Evolutionary conservation across 2,888 invertebrate species (phyloP), one percentile per base, ranked within the genome.

Genomic region (Drosophila fungiperda): DNA sequence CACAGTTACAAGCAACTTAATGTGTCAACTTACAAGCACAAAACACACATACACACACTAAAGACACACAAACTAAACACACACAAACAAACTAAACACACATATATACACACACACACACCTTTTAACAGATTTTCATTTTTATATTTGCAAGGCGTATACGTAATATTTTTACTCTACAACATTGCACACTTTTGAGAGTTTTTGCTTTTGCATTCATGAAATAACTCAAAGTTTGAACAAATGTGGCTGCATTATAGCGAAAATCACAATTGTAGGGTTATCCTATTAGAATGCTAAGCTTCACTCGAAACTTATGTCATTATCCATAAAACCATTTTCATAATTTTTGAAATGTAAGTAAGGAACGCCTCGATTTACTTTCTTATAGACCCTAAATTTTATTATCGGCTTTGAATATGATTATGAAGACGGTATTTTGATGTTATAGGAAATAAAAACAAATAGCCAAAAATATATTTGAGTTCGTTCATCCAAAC

Each of bases 111-210:
- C 20, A 1, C 3, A n/a, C n/a, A 49, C 26, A 40, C 3, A n/a
- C 26, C 9, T 52, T 67, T 26, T 4, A 48, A 53, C 45, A 26
- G 32, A 29, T 68, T 65, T 49, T 63, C 23, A 57, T 53, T 66
- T 74, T 26, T 36, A 32, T 53, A 48, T 17, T 38, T 33, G 20
- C 35, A 52, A n/a, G 23, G 63, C 53, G 62, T 68, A 61, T 52
- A 33, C 57, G 42, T n/a, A 62, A 49, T 20, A 48, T 68, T 17
- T 33, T 11, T 36, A 55, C 35, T 48, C 36, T 52, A 42, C 54
- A 55, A 26, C 45, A 26, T 55, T 42, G 63, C 63, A 61, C 50
- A 64, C 67, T 60, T 67, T 48, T 53, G 36, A 57, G 66, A 23
- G 42, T 36, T 38, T 26, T 9, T 38, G 7, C 65, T 20, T 29